A percentile compares a stretch with the other conserved stretches of the same genome.
Evolutionary conservation across 2,888 invertebrate species (phyloP).

Genomic region (Trileptium ribeirensis): DNA sequence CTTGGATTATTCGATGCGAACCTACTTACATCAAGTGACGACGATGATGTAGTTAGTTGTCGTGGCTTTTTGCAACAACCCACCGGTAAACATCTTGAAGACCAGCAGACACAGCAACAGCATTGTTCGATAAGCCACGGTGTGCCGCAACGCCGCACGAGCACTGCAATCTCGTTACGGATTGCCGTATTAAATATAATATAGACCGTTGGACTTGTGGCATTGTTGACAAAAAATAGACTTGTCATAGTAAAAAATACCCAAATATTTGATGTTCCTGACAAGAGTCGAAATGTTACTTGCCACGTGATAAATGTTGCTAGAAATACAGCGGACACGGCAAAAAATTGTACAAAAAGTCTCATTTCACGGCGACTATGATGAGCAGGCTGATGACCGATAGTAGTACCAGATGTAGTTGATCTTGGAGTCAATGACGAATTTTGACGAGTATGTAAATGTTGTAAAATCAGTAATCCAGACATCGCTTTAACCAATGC

Average conservation of each 20-base stretch:
- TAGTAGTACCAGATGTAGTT: neutral
- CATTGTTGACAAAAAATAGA: slow-evolving; percentile 46
- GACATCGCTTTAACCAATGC: no score
- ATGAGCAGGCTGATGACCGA: no score
- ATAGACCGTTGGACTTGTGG: slow-evolving; percentile 46
- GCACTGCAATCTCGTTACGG: slow-evolving; percentile 37
- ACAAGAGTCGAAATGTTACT: slow-evolving; percentile 41
- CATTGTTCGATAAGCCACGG: no score
- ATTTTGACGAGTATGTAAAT: neutral
- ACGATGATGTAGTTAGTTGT: no score
- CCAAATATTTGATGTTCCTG: slow-evolving; percentile 40
- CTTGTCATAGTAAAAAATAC: slow-evolving; percentile 45
- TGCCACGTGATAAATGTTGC: slow-evolving; percentile 48
- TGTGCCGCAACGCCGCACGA: neutral
- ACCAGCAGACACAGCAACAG: no score
- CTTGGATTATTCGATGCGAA: no score
- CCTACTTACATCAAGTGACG: no score
- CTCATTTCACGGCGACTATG: slow-evolving; percentile 16
- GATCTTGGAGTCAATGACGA: neutral
- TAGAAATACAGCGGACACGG: slow-evolving; percentile 45
- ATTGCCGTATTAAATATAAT: slow-evolving; percentile 46
- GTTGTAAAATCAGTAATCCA: no score
- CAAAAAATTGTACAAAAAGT: slow-evolving; percentile 42
- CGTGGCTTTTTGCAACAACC: no score
- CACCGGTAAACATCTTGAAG: no score